phyloP scores from a whole-genome alignment of 2,113 vertebrate genomes.

The Cariama cristata region DNA sequence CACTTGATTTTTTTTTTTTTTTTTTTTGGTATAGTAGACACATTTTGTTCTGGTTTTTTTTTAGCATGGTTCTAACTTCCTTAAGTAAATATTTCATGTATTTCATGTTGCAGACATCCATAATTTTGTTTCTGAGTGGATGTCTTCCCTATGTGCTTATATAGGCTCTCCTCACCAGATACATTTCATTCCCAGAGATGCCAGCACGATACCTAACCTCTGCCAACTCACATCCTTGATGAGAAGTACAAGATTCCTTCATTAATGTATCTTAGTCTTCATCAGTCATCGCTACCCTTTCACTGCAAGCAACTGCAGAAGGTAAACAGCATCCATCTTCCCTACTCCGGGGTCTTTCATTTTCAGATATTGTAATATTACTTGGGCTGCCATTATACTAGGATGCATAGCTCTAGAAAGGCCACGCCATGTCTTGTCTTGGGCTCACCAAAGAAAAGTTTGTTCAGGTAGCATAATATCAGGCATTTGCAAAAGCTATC shows the following conservation, averaged over 20 bases:
- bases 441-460: not conserved
- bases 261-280: not conserved
- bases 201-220: not conserved
- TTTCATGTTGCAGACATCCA: not conserved
- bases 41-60: not conserved
- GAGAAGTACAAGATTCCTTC: not conserved
- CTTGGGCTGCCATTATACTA: not conserved
- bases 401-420: not conserved
- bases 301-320: not conserved
- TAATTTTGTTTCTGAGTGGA: not conserved
- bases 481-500: conserved; percentile 24
- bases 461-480: not conserved
- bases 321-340: not conserved
- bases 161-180: not conserved
- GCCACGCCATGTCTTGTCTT: not conserved
- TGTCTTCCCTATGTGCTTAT: not conserved
- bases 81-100: not conserved
- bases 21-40: not conserved
- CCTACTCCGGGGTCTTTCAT: not conserved
- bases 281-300: not conserved
- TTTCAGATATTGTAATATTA: not conserved
- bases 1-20: not conserved
- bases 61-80: not conserved
- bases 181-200: not conserved
- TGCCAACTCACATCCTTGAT: not conserved